A percentile compares a stretch with the other conserved stretches of the same genome.
Evolutionary conservation across 1,140 invertebrate species (phyloP).

Genomic region (Ganaspis sp.): DNA sequence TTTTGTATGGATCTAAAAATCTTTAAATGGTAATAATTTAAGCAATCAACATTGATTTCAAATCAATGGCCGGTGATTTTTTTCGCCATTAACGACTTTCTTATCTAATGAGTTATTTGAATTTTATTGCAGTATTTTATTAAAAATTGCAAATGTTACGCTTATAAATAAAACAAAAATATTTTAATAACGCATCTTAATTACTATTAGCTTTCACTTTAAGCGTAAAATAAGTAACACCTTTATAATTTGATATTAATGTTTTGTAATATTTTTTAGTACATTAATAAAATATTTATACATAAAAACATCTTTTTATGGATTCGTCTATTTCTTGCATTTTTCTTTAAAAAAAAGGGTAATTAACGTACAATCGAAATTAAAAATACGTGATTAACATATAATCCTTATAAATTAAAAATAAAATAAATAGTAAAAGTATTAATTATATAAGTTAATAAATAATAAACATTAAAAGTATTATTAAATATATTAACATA

Average conservation of each 20-base stretch:
- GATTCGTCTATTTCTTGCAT: constrained; percentile 27
- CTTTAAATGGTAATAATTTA: not conserved
- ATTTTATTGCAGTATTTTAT: constrained; percentile 14
- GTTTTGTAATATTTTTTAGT: constrained; percentile 41
- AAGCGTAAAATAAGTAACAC: constrained; percentile 24
- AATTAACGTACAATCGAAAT: too few relatives aligned
- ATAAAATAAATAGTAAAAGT: too few relatives aligned
- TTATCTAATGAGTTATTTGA: not conserved
- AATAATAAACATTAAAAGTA: too few relatives aligned
- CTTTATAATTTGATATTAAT: constrained; percentile 36
- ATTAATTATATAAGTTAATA: too few relatives aligned
- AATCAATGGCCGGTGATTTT: constrained; percentile 4
- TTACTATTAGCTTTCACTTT: not conserved
- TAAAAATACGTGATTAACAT: too few relatives aligned
- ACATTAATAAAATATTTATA: constrained; percentile 24
- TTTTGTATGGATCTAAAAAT: not conserved
- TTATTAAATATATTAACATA: too few relatives aligned
- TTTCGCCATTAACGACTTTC: constrained; percentile 1
- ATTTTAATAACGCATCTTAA: not conserved
- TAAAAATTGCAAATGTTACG: not conserved
- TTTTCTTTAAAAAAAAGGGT: too few relatives aligned
- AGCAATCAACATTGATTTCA: not conserved
- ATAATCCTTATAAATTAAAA: too few relatives aligned
- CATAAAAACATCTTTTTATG: constrained; percentile 27
- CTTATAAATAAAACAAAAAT: not conserved